phyloP scores from a whole-genome alignment of 2,113 vertebrate species.

The Silurus meridionalis region DNA sequence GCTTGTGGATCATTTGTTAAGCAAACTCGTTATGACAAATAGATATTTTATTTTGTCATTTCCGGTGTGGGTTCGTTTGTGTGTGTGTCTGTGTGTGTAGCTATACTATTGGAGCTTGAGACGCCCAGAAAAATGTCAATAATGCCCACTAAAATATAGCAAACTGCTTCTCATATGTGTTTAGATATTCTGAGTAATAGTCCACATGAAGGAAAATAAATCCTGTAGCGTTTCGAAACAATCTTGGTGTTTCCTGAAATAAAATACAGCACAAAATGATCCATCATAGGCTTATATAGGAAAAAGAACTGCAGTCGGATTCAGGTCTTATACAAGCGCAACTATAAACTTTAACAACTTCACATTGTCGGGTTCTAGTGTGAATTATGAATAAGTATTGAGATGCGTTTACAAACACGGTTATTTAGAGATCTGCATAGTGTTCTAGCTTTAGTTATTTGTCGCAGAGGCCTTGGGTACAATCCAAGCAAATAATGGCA shows the following conservation, averaged over 20 bases:
- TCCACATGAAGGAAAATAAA: not conserved
- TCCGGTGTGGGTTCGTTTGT: not conserved
- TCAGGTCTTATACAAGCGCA: not conserved
- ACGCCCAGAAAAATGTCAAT: not conserved
- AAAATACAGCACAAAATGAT: conserved; percentile 10
- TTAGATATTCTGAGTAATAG: not conserved
- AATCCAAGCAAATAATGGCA: not conserved
- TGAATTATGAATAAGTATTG: not conserved
- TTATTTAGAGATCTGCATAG: not conserved
- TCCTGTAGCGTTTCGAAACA: not conserved
- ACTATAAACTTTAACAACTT: conserved; percentile 4
- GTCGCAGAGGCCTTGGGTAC: not conserved
- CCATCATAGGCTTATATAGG: not conserved
- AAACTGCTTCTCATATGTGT: not conserved
- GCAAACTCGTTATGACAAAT: not conserved
- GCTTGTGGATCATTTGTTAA: not conserved
- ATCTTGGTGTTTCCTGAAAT: not conserved
- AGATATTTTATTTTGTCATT: not conserved
- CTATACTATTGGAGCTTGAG: not conserved
- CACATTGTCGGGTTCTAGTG: not conserved
- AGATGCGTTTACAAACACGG: not conserved
- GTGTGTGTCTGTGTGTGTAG: not conserved
- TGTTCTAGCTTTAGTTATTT: not conserved
- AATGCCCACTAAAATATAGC: not conserved
- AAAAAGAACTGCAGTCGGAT: not conserved